These are phyloP conservation scores for Microcebus murinus DNA, from an alignment of 2,113 vertebrate genomes.

Conservation along the genomic window DNA sequence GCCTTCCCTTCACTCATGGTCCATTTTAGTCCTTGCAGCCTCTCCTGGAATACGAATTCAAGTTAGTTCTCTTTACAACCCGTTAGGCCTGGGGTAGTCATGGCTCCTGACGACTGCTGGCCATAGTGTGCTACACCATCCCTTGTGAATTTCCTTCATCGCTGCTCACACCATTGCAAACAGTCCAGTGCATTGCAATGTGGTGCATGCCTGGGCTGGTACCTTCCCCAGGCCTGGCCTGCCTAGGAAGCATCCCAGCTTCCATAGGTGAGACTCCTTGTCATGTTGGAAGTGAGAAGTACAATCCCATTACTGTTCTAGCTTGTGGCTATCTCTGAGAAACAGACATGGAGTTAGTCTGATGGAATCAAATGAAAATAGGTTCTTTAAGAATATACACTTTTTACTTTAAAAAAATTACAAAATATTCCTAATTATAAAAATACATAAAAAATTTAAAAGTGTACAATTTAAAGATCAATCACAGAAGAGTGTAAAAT, in stretches of 20 bases:
- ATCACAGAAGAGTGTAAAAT: not conserved
- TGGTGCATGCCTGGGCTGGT: not conserved
- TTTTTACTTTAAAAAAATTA: not conserved
- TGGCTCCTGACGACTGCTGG: not conserved
- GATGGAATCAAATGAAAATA: not conserved
- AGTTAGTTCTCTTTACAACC: not conserved
- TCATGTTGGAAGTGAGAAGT: not conserved
- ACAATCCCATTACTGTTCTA: not conserved
- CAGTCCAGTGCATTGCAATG: not conserved
- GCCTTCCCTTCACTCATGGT: not conserved
- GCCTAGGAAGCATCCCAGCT: not conserved
- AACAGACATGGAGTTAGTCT: not conserved
- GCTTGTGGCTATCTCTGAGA: not conserved
- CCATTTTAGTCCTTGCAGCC: not conserved
- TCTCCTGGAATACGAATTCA: not conserved
- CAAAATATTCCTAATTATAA: constrained; percentile 1
- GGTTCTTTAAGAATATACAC: not conserved
- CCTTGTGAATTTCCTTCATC: not conserved
- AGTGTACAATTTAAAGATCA: not conserved
- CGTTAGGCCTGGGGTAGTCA: not conserved
- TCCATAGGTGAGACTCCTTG: not conserved
- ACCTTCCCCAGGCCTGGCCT: not conserved
- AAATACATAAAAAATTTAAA: not conserved
- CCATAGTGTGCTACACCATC: not conserved
- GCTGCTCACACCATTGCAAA: not conserved